phyloP scores from a whole-genome alignment of 1,140 invertebrate genomes.

The Atopsyche davidsoni region DNA sequence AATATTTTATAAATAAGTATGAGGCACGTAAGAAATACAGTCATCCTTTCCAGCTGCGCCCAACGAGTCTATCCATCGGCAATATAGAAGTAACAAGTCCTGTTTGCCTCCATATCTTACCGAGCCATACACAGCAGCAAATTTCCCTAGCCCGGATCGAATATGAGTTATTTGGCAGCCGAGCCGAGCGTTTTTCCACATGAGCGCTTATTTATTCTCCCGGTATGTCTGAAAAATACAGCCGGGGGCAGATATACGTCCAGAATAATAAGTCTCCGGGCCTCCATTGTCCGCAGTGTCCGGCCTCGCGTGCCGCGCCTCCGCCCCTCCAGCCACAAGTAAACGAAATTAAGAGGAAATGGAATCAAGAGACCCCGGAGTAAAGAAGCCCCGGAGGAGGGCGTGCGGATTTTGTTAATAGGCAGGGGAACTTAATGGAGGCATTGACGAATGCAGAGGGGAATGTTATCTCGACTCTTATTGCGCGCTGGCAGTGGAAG shows the following conservation, averaged over 20 bases:
- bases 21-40: no score
- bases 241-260: slow-evolving; percentile 16
- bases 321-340: slow-evolving; percentile 8
- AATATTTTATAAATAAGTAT: no score
- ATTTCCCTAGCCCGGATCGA: no score
- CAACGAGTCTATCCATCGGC: no score
- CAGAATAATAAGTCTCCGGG: slow-evolving; percentile 23
- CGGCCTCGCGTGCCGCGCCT: no score
- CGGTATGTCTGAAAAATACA: slow-evolving; percentile 11
- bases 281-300: neutral
- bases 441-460: slow-evolving; percentile 18
- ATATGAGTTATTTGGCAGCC: slow-evolving; percentile 14
- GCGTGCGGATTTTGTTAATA: slow-evolving; percentile 8
- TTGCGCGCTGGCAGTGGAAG: no score
- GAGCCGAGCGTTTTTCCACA: slow-evolving; percentile 1
- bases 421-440: slow-evolving; percentile 15
- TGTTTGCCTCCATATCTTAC: no score
- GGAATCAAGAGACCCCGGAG: slow-evolving; percentile 21
- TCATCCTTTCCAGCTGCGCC: no score
- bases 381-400: slow-evolving; percentile 22
- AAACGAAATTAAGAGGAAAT: slow-evolving; percentile 28
- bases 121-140: neutral
- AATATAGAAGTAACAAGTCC: no score
- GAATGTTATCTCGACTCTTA: slow-evolving; percentile 7
- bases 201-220: neutral